Base-by-base conservation (phyloP, 2,888 invertebrate genomes). In the Exephanes ischioxanthus region DNA sequence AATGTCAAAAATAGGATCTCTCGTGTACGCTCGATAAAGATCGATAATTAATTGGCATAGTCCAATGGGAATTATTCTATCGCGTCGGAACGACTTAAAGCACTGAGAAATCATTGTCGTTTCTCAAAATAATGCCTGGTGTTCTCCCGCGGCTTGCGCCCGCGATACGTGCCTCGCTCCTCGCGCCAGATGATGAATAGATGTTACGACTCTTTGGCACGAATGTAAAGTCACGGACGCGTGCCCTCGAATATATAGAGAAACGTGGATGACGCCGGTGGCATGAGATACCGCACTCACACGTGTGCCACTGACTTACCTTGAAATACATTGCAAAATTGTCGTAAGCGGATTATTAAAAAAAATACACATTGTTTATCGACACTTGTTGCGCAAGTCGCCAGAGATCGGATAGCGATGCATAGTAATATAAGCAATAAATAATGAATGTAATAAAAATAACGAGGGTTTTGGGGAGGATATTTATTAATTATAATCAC, bases 181-280 rank as follows among this genome's bases (percentile, higher is more conserved):
- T 72, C 77, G 83, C 78, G 67, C 78, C 82, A 72, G 77, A 78
- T 83, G 58, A 67, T 51, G 55, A 77, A 72, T 58, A 45, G 78
- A 78, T 61, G 58, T 83, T 73, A 78, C 67, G 41, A 73, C 78
- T 73, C 58, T 37, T 83, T 78, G 83, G 83, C 83, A 83, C 72
- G 78, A 68, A 73, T 67, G 58, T 71, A 19, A 51, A 68, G 72
- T 58, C 58, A 83, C 61, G 72, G 67, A 78, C 67, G 72, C 55
- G 26, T 83, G 77, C 72, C 72, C 66, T 72, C 72, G 71, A 83
- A 78, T 58, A 72, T 45, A 33, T 48, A 67, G 63, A 19, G 45
- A 70, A 76, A 73, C 70, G 70, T 22, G 58, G 68, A 58, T 67
- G 58, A 73, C 53, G 53, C 14, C 41, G 30, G 26, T 55, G 33